Evolutionary conservation across 2,797 vertebrate species (phyloP).

Genomic region (Cirrhinus molitorella): DNA sequence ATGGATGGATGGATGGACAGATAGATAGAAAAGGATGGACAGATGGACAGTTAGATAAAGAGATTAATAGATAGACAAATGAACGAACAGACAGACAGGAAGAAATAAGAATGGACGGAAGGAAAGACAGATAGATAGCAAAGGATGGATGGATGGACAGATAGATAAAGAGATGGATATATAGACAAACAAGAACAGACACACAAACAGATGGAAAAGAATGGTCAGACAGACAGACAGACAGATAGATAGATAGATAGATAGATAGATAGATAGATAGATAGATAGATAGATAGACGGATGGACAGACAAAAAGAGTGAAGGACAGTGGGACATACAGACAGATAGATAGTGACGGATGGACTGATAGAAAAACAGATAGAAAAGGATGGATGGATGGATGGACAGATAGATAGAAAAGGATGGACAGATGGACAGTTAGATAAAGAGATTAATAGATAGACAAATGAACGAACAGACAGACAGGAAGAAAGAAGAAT

Average conservation of each 20-base stretch:
- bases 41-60: not conserved
- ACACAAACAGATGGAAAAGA: not conserved
- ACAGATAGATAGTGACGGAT: too few species aligned
- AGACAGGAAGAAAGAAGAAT: too few species aligned
- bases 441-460: too few species aligned
- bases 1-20: not conserved
- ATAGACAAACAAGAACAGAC: fast-evolving
- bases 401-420: not conserved
- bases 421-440: not conserved
- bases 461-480: not conserved
- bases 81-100: fast-evolving
- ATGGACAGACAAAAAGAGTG: not conserved
- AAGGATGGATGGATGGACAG: not conserved
- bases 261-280: too few species aligned
- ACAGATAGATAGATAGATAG: fast-evolving
- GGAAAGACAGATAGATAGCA: not conserved
- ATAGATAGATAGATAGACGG: not conserved
- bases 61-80: not conserved
- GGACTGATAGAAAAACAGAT: not conserved
- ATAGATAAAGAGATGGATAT: not conserved
- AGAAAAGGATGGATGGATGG: not conserved
- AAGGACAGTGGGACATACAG: too few species aligned
- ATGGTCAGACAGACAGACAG: not conserved
- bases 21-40: not conserved
- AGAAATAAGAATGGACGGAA: not conserved